Evolutionary conservation across 2,888 invertebrate genomes (phyloP).

Genomic region (Plutella xylostella): DNA sequence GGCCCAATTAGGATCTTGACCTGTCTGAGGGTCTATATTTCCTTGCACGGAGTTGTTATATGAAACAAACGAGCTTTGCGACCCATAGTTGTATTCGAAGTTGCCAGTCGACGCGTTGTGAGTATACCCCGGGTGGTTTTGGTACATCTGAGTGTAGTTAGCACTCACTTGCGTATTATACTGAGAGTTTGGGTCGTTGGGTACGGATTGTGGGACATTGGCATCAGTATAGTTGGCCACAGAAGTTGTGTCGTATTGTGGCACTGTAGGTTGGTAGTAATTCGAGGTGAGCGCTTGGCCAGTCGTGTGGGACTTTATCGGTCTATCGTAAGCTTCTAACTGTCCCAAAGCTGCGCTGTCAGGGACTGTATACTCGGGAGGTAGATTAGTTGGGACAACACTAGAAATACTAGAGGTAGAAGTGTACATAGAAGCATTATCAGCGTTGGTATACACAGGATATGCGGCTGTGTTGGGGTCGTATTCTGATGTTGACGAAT

Average conservation of each 20-base stretch:
- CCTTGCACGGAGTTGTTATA: slow-evolving; percentile 28
- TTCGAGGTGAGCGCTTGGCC: slow-evolving; percentile 41
- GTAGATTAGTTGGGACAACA: slow-evolving; percentile 22
- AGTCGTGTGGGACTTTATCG: slow-evolving; percentile 56
- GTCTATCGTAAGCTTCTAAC: slow-evolving; percentile 45
- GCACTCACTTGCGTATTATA: slow-evolving; percentile 28
- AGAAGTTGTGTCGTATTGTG: slow-evolving; percentile 11
- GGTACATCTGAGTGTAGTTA: slow-evolving; percentile 39
- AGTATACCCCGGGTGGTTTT: slow-evolving; percentile 73
- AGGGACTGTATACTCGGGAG: slow-evolving; percentile 23
- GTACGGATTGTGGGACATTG: slow-evolving; percentile 21
- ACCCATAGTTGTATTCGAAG: slow-evolving; percentile 74
- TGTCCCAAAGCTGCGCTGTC: slow-evolving; percentile 26
- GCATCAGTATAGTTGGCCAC: slow-evolving; percentile 8
- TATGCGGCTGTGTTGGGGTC: slow-evolving; percentile 38
- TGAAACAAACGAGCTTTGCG: slow-evolving; percentile 46
- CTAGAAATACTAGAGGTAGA: slow-evolving; percentile 25
- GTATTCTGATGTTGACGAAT: slow-evolving; percentile 28
- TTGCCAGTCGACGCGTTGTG: slow-evolving; percentile 66
- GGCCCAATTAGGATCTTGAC: slow-evolving; percentile 36
- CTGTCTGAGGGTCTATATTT: slow-evolving; percentile 29
- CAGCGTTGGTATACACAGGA: slow-evolving; percentile 35
- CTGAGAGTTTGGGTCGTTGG: too few relatives aligned
- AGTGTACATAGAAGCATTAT: slow-evolving; percentile 26
- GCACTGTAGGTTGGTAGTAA: neutral